Evolutionary conservation across 2,113 vertebrate genomes (phyloP).

Genomic region (Pygoscelis adeliae): DNA sequence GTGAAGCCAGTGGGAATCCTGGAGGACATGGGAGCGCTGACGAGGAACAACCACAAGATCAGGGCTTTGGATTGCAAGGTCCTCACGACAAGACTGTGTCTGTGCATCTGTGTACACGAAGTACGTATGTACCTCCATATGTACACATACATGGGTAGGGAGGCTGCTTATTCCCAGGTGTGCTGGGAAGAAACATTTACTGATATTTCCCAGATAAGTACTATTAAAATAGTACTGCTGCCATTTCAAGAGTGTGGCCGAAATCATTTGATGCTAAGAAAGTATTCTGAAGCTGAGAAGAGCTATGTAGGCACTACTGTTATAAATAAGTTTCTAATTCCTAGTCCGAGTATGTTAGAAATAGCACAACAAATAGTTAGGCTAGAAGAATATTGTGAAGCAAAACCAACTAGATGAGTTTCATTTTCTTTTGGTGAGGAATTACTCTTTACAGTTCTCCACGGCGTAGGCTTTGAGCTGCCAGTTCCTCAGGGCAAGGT

Average conservation of each 20-base stretch:
- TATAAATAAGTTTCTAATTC: neutral
- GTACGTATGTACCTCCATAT: fast-evolving
- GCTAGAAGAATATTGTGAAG: neutral
- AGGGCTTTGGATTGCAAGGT: neutral
- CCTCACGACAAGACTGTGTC: too few relatives aligned
- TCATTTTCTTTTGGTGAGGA: neutral
- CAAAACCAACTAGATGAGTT: neutral
- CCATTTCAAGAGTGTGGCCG: neutral
- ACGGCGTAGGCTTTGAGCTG: neutral
- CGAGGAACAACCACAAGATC: fast-evolving
- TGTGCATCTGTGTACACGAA: neutral
- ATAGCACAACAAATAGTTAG: neutral
- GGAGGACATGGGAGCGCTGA: neutral
- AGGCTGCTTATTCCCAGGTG: neutral
- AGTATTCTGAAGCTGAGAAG: neutral
- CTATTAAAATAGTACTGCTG: neutral
- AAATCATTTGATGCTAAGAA: neutral
- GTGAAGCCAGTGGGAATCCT: neutral
- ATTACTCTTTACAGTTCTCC: neutral
- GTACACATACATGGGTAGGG: fast-evolving
- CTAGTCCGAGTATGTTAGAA: neutral
- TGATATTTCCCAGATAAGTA: neutral
- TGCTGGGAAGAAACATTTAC: neutral
- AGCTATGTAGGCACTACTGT: neutral
- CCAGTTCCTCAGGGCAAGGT: constrained; percentile 14